Evolutionary conservation across 2,888 invertebrate genomes (phyloP).

Genomic region (Drosophila emarginata): DNA sequence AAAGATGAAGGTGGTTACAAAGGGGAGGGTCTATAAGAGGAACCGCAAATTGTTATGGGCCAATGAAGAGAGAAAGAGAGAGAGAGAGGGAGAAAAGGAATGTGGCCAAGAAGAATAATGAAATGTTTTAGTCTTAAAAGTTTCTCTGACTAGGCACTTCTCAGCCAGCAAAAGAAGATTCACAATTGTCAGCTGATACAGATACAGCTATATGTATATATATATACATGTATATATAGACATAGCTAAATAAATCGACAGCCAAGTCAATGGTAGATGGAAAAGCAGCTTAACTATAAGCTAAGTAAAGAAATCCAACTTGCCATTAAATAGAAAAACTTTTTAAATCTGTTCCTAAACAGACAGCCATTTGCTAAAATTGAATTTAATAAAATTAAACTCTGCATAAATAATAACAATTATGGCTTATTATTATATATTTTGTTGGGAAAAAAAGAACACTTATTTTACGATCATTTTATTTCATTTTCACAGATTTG

Average conservation of each 20-base stretch:
- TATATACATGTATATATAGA: no score
- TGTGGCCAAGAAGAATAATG: slow-evolving; percentile 11
- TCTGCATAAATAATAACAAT: no score
- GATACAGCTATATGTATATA: no score
- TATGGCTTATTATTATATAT: no score
- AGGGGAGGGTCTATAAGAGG: not conserved
- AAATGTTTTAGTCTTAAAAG: slow-evolving; percentile 8
- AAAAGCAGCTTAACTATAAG: not conserved
- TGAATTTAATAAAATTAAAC: no score
- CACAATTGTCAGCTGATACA: slow-evolving; percentile 1
- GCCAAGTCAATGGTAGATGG: not conserved
- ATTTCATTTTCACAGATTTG: not conserved
- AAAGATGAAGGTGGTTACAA: slow-evolving; percentile 4
- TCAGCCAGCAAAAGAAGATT: not conserved
- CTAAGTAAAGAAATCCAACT: no score
- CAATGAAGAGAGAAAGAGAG: not conserved
- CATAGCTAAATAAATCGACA: slow-evolving; percentile 1
- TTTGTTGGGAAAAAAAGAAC: no score
- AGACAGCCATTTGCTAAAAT: no score
- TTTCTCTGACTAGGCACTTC: slow-evolving; percentile 1
- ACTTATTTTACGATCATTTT: no score
- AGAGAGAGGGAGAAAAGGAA: not conserved
- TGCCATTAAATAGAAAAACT: not conserved
- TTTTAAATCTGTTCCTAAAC: not conserved
- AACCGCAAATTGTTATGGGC: slow-evolving; percentile 3